These are phyloP conservation scores for Protonibea diacanthus DNA, from an alignment of 2,797 vertebrate species.

Conservation along the genomic window DNA sequence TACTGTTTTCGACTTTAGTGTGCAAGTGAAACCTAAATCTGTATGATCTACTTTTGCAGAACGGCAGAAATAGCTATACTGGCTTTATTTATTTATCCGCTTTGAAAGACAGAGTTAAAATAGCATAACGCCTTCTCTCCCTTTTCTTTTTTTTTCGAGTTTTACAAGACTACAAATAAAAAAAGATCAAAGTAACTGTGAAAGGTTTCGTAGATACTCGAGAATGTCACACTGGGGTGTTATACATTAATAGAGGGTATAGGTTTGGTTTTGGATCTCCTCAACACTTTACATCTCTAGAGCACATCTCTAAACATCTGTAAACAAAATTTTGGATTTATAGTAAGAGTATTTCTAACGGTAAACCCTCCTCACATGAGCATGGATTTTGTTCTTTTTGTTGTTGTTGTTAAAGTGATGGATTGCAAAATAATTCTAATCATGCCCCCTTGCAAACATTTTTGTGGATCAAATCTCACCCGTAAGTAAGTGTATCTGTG, in stretches of 20 bases:
- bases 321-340: constrained; percentile 73
- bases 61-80: constrained; percentile 39
- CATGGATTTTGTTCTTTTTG: constrained; percentile 31
- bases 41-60: constrained; percentile 39
- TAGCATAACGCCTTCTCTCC: constrained; percentile 50
- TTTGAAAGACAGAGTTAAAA: constrained; percentile 70
- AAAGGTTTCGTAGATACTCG: constrained; percentile 79
- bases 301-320: constrained; percentile 71
- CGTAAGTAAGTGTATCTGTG: constrained; percentile 50
- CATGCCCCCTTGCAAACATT: constrained; percentile 63
- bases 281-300: constrained; percentile 69
- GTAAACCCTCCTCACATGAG: constrained; percentile 44
- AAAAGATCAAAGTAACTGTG: constrained; percentile 83
- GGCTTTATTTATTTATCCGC: constrained; percentile 60
- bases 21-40: constrained; percentile 48
- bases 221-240: constrained; percentile 84
- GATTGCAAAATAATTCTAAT: constrained; percentile 69
- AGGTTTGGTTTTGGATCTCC: constrained; percentile 80
- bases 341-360: constrained; percentile 41
- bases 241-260: constrained; percentile 76
- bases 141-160: constrained; percentile 74
- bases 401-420: constrained; percentile 53
- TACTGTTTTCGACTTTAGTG: constrained; percentile 55
- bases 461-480: constrained; percentile 65
- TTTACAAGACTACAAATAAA: constrained; percentile 85